Percentiles rank a stretch among this genome's conserved stretches.
These are phyloP conservation scores for Phyllotreta striolata DNA, from an alignment of 2,888 invertebrate species.

Conservation along the genomic window DNA sequence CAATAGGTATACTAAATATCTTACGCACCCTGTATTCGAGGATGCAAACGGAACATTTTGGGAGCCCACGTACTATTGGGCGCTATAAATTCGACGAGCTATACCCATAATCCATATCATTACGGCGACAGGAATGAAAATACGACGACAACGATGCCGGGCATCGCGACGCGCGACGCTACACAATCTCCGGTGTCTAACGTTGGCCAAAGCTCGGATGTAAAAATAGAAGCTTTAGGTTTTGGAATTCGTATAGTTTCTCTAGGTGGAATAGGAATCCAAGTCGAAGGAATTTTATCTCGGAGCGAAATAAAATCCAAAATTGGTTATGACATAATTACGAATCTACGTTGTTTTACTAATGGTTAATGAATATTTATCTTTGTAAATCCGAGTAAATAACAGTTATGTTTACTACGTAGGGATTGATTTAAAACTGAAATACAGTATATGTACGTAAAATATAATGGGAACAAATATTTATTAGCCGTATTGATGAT, in stretches of 20 bases:
- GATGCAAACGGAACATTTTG: too few species aligned
- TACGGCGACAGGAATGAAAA: constrained; percentile 5
- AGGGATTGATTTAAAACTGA: too few species aligned
- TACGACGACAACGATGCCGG: constrained; percentile 18
- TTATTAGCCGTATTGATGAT: too few species aligned
- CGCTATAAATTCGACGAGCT: constrained; percentile 19
- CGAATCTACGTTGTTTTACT: background rate
- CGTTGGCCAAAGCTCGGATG: constrained; percentile 26
- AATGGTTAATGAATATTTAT: too few species aligned
- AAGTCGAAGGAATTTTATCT: background rate
- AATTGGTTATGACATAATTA: too few species aligned
- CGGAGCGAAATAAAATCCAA: background rate
- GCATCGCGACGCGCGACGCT: constrained; percentile 20
- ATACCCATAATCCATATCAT: background rate
- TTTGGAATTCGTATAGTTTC: constrained; percentile 21
- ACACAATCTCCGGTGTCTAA: background rate
- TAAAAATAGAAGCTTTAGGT: constrained; percentile 34
- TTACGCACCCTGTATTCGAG: too few species aligned
- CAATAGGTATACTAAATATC: too few species aligned
- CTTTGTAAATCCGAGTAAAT: too few species aligned
- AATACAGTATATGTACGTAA: too few species aligned
- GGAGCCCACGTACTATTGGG: background rate
- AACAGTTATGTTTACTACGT: too few species aligned
- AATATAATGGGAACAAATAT: too few species aligned
- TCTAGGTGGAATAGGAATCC: background rate